Base-by-base conservation (phyloP, 2,113 vertebrate genomes). In the Nothocercus julius region DNA sequence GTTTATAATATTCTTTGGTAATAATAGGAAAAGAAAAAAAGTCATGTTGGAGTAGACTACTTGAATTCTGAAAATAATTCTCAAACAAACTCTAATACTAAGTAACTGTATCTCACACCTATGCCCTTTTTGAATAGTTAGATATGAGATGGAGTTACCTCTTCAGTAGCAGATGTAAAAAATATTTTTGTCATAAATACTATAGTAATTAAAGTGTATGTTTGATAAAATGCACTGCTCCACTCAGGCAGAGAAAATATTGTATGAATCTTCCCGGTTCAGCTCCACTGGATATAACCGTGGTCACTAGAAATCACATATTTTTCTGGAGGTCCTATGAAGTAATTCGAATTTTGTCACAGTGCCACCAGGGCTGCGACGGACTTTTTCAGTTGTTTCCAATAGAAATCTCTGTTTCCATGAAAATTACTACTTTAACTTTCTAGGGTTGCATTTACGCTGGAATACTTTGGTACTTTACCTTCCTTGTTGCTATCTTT, bases 121-220 rank as follows among this genome's bases (percentile, higher is more conserved):
- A 2, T 2, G 2, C 24, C 74, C 27, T 1, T 82, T 47, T 42
- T 25, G 44, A 44, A 21, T n/a, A 36, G 82, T 66, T 8, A 0
- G 25, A 9, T 28, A 36, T 51, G 45, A 85, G 25, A 32, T 76
- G 14, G 24, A 66, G 16, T 15, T 82, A 5, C 7, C 19, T 70
- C 24, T 92, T 67, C 30, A 75, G 18, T 20, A 67, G 8, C 13
- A 90, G 34, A 81, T 91, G 75, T 82, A 36, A 1, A 38, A 90
- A 74, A 69, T 9, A 1, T 3, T 83, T 80, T 62, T 36, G 36
- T 66, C 74, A 8, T 28, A 77, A 88, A 51, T 34, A 4, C 4
- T 70, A 0, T 47, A 18, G 53, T 78, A 66, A 2, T 51, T 66
- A 8, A 69, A 74, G 5, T 38, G 7, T 7, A 12, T 44, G 13